Conservation (phyloP, 2,888 invertebrate genomes). For the Hermaeophaga mercurialis region DNA sequence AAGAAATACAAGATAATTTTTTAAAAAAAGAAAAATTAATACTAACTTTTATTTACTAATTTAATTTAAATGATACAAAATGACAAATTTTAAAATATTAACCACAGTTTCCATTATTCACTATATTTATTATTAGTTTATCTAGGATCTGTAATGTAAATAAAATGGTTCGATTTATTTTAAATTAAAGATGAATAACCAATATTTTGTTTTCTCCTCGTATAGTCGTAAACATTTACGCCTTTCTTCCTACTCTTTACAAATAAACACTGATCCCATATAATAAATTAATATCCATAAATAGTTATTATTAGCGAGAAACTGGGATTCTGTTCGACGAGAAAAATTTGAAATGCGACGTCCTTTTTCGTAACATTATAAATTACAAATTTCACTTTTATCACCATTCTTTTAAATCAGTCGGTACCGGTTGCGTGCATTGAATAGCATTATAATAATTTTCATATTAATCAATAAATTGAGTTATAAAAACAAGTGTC, state of each 20-base stretch:
- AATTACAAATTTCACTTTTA: conserved; percentile 20
- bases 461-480: no score
- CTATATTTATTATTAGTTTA: no score
- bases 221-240: neutral
- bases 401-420: conserved; percentile 2
- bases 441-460: neutral
- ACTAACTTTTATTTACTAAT: no score
- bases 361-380: conserved; percentile 18
- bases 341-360: conserved; percentile 15
- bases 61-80: no score
- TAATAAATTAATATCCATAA: conserved; percentile 2
- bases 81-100: no score
- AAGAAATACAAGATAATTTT: no score
- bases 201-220: neutral
- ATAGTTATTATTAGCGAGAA: neutral
- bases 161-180: no score
- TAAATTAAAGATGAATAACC: no score
- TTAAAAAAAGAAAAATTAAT: no score
- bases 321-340: neutral
- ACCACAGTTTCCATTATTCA: no score
- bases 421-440: neutral
- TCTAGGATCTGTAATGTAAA: no score
- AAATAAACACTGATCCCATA: neutral
- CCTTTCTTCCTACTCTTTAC: neutral
- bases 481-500: no score